Conservation (phyloP, 2,888 invertebrate species). For the Ophioninae sp. region DNA sequence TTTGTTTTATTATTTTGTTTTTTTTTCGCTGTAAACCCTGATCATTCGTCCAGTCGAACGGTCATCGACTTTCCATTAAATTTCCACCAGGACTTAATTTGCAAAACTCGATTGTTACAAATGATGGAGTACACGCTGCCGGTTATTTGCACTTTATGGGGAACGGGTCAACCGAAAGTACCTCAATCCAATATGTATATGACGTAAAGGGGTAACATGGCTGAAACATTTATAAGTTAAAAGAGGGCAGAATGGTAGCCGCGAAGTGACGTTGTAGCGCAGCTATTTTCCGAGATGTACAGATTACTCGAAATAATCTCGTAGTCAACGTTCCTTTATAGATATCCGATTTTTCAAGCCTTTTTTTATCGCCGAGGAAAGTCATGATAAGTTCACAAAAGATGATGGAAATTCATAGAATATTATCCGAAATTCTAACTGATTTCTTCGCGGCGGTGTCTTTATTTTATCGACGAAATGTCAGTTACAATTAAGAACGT, state of each 20-base stretch:
- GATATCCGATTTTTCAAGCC: neutral
- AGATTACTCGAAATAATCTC: neutral
- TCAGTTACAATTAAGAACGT: neutral
- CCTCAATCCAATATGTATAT: neutral
- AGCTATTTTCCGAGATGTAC: constrained; percentile 9
- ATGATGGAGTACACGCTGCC: neutral
- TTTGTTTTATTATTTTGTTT: neutral
- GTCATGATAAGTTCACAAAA: neutral
- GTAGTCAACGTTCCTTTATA: neutral
- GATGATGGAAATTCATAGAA: neutral
- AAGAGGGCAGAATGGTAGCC: neutral
- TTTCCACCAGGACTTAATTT: constrained; percentile 37
- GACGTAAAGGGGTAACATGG: neutral
- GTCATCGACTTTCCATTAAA: constrained; percentile 46
- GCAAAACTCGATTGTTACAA: constrained; percentile 20
- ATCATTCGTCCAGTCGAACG: constrained; percentile 18
- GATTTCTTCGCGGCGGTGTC: neutral
- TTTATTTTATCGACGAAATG: neutral
- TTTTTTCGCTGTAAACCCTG: neutral
- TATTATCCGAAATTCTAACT: neutral
- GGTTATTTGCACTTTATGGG: constrained; percentile 23
- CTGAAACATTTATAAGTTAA: neutral
- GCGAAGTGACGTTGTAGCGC: neutral
- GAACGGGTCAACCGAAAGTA: constrained; percentile 26
- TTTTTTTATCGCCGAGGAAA: neutral